Conservation (phyloP, 2,113 vertebrate species). For the Girardinichthys multiradiatus region DNA sequence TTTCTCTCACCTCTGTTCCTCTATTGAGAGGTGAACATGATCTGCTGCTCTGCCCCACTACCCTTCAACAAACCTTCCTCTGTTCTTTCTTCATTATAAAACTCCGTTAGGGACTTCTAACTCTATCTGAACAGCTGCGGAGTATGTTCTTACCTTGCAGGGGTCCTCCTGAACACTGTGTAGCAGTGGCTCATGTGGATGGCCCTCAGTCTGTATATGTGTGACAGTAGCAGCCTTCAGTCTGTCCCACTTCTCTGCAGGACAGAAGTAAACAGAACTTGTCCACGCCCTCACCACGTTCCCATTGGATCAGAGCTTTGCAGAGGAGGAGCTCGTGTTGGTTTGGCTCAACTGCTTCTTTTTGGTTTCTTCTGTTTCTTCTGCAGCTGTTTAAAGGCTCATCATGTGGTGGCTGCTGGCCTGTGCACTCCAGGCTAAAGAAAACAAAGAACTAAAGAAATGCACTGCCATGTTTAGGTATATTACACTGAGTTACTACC, state of each 20-base stretch:
- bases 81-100: not conserved
- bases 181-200: conserved; percentile 60
- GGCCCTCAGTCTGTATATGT: not conserved
- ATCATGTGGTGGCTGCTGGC: not conserved
- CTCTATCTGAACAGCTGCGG: not conserved
- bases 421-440: not conserved
- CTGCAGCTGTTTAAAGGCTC: too few relatives aligned
- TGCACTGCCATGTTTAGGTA: too few relatives aligned
- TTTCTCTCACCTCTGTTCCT: not conserved
- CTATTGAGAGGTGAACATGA: too few relatives aligned
- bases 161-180: conserved; percentile 42
- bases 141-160: conserved; percentile 56
- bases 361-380: too few relatives aligned
- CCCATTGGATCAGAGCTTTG: conserved; percentile 54
- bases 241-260: conserved; percentile 66
- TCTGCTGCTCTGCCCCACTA: not conserved
- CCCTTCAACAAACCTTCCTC: not conserved
- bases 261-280: conserved; percentile 68
- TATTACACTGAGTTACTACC: too few relatives aligned
- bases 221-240: conserved; percentile 53
- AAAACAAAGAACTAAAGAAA: not conserved
- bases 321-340: conserved; percentile 25
- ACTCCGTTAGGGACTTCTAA: not conserved
- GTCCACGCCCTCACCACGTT: conserved; percentile 47
- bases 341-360: too few relatives aligned